Percentiles rank a stretch among this genome's conserved stretches.
phyloP scores from a whole-genome alignment of 2,888 invertebrate genomes.

The Tenthredo distinguenda region DNA sequence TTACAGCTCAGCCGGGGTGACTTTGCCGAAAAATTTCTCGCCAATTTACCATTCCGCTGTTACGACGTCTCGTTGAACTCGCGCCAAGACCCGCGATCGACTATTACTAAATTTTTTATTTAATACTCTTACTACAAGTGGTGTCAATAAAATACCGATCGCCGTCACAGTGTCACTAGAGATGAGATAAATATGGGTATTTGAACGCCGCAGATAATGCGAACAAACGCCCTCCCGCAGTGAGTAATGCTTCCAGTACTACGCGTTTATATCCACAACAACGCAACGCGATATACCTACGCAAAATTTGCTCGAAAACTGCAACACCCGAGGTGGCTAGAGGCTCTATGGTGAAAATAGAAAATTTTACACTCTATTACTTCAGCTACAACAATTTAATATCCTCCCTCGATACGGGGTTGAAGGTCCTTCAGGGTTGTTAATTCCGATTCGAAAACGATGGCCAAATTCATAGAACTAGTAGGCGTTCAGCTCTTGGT shows the following conservation, averaged over 20 bases:
- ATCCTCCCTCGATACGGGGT: not conserved
- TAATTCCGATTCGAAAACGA: not conserved
- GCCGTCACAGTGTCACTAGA: slow-evolving; percentile 66
- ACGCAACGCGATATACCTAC: slow-evolving; percentile 70
- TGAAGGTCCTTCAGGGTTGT: not conserved
- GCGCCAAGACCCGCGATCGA: slow-evolving; percentile 5
- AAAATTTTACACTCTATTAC: not conserved
- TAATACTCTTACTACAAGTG: slow-evolving; percentile 45
- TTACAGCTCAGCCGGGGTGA: not conserved
- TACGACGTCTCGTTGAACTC: not conserved
- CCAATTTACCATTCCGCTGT: not conserved
- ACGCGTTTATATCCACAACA: slow-evolving; percentile 65
- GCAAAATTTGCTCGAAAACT: not conserved
- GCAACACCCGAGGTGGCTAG: not conserved
- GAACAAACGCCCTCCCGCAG: slow-evolving; percentile 69
- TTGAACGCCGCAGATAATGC: slow-evolving; percentile 74
- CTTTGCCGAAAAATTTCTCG: slow-evolving; percentile 4
- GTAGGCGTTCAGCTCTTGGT: not conserved
- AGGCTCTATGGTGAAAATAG: not conserved
- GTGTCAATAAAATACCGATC: slow-evolving; percentile 72
- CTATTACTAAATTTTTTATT: slow-evolving; percentile 11
- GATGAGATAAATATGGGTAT: slow-evolving; percentile 75
- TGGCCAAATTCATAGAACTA: not conserved
- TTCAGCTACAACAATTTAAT: not conserved
- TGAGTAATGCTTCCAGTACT: slow-evolving; percentile 72